These are phyloP conservation scores for Junonia oenone DNA, from an alignment of 2,888 invertebrate genomes.

Conservation along the genomic window DNA sequence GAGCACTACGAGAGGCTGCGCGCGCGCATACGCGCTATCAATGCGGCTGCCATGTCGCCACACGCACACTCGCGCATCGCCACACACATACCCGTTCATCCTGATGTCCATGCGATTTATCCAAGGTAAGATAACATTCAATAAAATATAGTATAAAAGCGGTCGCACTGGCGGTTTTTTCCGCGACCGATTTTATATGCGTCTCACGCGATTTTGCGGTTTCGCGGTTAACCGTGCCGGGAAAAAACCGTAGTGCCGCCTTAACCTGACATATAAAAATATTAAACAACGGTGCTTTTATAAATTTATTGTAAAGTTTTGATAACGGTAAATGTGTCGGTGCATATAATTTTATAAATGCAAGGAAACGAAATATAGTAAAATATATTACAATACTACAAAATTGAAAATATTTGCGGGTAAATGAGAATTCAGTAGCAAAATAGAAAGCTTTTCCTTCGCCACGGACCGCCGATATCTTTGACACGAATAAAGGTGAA, in stretches of 20 bases:
- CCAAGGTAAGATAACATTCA: slow-evolving; percentile 60
- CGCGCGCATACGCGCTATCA: slow-evolving; percentile 72
- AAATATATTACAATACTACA: not conserved
- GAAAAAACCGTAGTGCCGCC: no score
- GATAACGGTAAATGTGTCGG: not conserved
- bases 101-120: slow-evolving; percentile 61
- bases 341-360: not conserved
- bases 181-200: no score
- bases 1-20: slow-evolving; percentile 72
- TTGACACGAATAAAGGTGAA: not conserved
- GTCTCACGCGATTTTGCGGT: no score
- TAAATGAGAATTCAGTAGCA: not conserved
- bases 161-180: no score
- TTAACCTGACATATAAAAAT: no score
- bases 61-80: slow-evolving; percentile 40
- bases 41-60: slow-evolving; percentile 65
- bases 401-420: not conserved
- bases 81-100: slow-evolving; percentile 60
- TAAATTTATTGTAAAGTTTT: not conserved
- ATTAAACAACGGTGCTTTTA: no score
- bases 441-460: not conserved
- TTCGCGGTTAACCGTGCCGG: no score
- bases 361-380: not conserved
- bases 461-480: not conserved
- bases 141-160: no score